Evolutionary conservation across 2,113 vertebrate genomes (phyloP).

Genomic region (Oryzias melastigma): DNA sequence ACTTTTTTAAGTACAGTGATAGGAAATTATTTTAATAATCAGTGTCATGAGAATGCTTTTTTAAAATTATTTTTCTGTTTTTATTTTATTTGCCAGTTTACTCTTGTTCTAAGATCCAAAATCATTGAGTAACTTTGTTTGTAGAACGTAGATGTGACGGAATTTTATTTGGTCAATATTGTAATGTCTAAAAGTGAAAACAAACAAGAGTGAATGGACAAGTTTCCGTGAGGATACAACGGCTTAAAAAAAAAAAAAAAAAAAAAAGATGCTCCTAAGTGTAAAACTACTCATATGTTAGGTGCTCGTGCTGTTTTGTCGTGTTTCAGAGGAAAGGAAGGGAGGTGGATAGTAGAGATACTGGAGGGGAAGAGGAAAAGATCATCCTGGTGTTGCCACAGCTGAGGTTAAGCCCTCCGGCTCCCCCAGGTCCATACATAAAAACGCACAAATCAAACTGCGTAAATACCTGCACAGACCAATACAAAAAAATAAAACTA

Average conservation of each 20-base stretch:
- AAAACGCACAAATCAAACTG: conserved; percentile 7
- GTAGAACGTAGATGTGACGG: too few relatives aligned
- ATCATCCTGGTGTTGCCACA: conserved; percentile 66
- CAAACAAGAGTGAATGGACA: too few relatives aligned
- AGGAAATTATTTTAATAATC: too few relatives aligned
- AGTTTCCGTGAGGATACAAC: too few relatives aligned
- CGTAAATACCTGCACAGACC: conserved; percentile 3
- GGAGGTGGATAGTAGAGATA: conserved; percentile 67
- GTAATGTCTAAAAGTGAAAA: too few relatives aligned
- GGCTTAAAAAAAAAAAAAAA: neutral
- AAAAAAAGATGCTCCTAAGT: conserved; percentile 7
- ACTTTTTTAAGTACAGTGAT: too few relatives aligned
- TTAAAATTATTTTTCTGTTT: too few relatives aligned
- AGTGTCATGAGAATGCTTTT: too few relatives aligned
- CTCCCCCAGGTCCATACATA: conserved; percentile 15
- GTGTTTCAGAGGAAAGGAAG: conserved; percentile 60
- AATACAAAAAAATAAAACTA: neutral
- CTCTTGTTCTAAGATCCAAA: too few relatives aligned
- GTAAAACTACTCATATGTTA: conserved; percentile 10
- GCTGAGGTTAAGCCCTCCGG: conserved; percentile 37
- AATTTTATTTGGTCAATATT: too few relatives aligned
- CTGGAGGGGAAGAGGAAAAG: conserved; percentile 67
- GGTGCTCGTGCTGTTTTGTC: conserved; percentile 10
- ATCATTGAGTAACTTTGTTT: too few relatives aligned
- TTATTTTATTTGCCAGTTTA: too few relatives aligned